Evolutionary conservation across 2,888 invertebrate genomes (phyloP), one percentile per base, ranked within the genome.

Genomic region (Campaea margaritaria): DNA sequence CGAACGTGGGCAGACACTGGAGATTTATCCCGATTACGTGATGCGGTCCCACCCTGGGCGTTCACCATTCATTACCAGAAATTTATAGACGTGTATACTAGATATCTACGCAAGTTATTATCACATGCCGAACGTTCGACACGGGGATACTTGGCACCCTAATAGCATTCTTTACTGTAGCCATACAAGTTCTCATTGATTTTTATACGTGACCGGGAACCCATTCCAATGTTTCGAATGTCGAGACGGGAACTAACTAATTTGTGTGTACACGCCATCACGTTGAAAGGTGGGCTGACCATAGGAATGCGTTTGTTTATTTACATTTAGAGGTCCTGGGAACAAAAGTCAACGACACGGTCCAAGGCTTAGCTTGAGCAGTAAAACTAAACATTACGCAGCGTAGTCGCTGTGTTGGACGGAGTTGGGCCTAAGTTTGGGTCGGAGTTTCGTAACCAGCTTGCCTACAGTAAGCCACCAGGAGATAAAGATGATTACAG

Each of bases 11-110:
- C 75, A 80, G 81, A 89, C 88, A 87, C 70, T 78, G 77, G 79
- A 85, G 87, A 89, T 91, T 88, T 87, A 75, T 82, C 78, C 79
- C 72, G 84, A 85, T 86, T 85, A 88, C 88, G 89, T 89, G 89
- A 87, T 84, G 72, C 74, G 77, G 79, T 80, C 81, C 83, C 85
- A 78, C 78, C 77, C 75, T 80, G 77, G 76, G 79, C 73, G 82
- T 82, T 82, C 81, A 72, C 44, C 69, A 68, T 75, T 74, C 72
- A 75, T 79, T 81, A 78, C 79, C 71, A 75, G 62, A 66, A 75
- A 74, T 75, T 76, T 79, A 80, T 61, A 36, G 54, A 21, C 21
- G 21, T 21, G 3, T 21, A 21, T 21, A 21, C 21, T 21, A 3
- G 21, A 50, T 14, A 42, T 60, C 36, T 31, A 58, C 13, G 43